Percentiles rank a stretch among this genome's conserved stretches.
Evolutionary conservation across 2,888 invertebrate species (phyloP).

Genomic region (Nephrocerus scutellatus): DNA sequence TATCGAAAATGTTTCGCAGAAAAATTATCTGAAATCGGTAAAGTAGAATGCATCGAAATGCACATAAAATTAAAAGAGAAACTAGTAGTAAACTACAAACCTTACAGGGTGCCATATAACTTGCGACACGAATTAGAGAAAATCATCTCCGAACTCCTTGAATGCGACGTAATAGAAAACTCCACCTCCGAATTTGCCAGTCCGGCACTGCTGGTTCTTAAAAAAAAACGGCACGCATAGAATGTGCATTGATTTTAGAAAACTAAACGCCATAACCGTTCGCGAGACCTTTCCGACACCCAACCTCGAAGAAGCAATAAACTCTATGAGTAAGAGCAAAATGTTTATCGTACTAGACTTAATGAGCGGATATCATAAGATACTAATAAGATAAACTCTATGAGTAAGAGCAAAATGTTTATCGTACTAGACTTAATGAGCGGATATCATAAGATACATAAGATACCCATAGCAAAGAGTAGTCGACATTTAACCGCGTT

Average conservation of each 20-base stretch:
- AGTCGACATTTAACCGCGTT: constrained; percentile 24
- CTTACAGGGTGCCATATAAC: constrained; percentile 5
- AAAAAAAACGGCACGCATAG: constrained; percentile 7
- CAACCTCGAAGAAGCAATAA: constrained; percentile 12
- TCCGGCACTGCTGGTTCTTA: too few relatives aligned
- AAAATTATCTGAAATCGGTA: constrained; percentile 2
- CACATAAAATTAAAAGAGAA: constrained; percentile 4
- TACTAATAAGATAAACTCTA: too few relatives aligned
- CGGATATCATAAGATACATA: constrained; percentile 14
- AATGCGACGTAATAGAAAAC: constrained; percentile 5
- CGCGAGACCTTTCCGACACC: constrained; percentile 3
- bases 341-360: constrained; percentile 15
- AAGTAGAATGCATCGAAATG: background rate
- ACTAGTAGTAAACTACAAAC: constrained; percentile 2
- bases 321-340: constrained; percentile 3
- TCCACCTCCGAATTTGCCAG: too few relatives aligned
- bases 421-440: constrained; percentile 13
- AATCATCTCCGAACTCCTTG: constrained; percentile 7
- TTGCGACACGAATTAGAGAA: constrained; percentile 1
- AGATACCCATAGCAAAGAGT: constrained; percentile 5
- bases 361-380: constrained; percentile 11
- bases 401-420: constrained; percentile 9
- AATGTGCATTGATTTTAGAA: constrained; percentile 6
- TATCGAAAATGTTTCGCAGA: too few relatives aligned
- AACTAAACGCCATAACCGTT: constrained; percentile 1